Base-by-base conservation (phyloP, 2,113 vertebrate species). In the Pipa parva region DNA sequence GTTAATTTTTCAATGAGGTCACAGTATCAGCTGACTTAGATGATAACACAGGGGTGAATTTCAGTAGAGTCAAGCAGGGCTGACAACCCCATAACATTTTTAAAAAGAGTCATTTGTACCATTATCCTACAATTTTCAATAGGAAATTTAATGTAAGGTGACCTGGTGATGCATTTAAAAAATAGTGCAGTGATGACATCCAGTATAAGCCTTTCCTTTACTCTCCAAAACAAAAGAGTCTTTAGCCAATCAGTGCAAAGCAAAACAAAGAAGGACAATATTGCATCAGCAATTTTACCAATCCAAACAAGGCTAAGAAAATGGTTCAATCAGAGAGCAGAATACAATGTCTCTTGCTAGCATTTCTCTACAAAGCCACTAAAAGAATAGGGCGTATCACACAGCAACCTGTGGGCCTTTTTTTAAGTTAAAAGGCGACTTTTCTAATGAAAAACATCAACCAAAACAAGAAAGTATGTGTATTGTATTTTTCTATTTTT, bases 241-340 rank as follows among this genome's bases (percentile, higher is more conserved):
- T 25, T 13, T 9, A 42, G 27, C 66, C 66, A 61, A 70, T 70
- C 48, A 54, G 49, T 13, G 48, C 33, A 18, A 25, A 54, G 66
- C 57, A 70, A 70, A 70, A 70, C 66, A 70, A 70, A 60, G 42
- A 28, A 45, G 29, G 60, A 61, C 59, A 54, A 61, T 49, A 70
- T 54, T 52, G 66, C 66, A 61, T 70, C 66, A 70, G 48, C 49
- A 60, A 37, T 60, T 70, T 51, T 54, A 50, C 66, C 51, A 70
- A 70, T 70, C 48, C 24, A n/a, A 61, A 4, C 33, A 54, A 21
- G 12, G n/a, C 49, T 27, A 5, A 31, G 8, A 69, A 24, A 27
- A 28, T 15, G 26, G 28, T 10, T 58, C 66, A 61, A 70, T 70
- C 31, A 48, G 63, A 28, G 25, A 31, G 9, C 48, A 61, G 57